A percentile compares a stretch with the other conserved stretches of the same genome.
These are phyloP conservation scores for Lacerta agilis DNA, from an alignment of 2,797 vertebrate genomes.

Conservation along the genomic window DNA sequence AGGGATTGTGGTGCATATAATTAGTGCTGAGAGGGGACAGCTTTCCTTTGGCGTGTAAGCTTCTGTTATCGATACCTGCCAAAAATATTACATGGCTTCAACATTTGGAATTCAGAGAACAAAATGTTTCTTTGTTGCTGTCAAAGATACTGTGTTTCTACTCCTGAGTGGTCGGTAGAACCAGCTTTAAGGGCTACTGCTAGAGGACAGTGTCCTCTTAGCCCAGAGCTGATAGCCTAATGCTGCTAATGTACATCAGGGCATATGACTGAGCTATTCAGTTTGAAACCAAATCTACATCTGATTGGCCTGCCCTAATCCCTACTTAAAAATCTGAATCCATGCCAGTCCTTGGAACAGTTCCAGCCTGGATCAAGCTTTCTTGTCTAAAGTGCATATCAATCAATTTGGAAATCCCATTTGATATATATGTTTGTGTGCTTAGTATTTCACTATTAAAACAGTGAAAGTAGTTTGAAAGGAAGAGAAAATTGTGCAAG, in stretches of 20 bases:
- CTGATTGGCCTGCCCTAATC: slow-evolving; percentile 1
- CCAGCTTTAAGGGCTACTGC: background rate
- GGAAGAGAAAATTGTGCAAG: background rate
- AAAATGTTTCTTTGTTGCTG: background rate
- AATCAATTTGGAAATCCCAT: accelerated
- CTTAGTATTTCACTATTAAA: background rate
- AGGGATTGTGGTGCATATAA: background rate
- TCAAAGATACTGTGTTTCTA: background rate
- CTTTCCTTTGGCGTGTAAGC: background rate
- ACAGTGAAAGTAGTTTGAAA: background rate
- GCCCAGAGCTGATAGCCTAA: background rate
- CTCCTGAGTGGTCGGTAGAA: background rate
- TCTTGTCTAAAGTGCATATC: accelerated
- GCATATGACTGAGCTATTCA: background rate
- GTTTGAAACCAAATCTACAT: background rate
- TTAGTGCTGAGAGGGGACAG: no score
- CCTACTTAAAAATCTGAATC: background rate
- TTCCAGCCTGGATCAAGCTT: background rate
- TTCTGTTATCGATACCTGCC: background rate
- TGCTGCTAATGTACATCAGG: background rate
- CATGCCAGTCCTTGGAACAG: background rate
- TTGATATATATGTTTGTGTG: background rate
- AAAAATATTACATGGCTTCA: background rate
- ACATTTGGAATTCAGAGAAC: background rate
- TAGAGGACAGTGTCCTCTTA: background rate